phyloP scores from a whole-genome alignment of 92 coral and sea anemone genomes.

The Ricordea florida region DNA sequence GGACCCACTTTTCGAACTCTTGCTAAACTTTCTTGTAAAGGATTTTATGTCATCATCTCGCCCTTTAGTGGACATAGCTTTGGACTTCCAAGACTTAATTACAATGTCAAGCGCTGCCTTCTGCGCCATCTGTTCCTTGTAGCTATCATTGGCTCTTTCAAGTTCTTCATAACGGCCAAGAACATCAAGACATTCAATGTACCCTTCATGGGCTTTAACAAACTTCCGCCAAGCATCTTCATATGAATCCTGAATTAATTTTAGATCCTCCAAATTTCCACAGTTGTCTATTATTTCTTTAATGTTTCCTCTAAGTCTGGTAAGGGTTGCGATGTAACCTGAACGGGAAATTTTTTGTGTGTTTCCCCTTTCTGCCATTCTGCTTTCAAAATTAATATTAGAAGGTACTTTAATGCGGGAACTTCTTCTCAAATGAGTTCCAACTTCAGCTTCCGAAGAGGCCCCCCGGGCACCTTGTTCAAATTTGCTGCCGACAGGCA shows the following conservation, averaged over 20 bases:
- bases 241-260: neutral
- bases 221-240: slow-evolving; percentile 26
- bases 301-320: neutral
- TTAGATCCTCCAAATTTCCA: slow-evolving; percentile 3
- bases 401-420: neutral
- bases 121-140: slow-evolving; percentile 26
- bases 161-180: neutral
- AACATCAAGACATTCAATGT: neutral
- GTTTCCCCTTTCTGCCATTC: neutral
- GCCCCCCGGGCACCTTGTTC: neutral
- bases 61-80: neutral
- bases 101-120: slow-evolving; percentile 9
- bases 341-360: neutral
- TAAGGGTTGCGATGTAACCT: slow-evolving; percentile 3
- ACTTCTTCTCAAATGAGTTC: neutral
- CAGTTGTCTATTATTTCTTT: neutral
- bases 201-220: slow-evolving; percentile 21
- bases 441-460: neutral
- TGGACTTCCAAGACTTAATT: slow-evolving; percentile 2
- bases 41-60: neutral
- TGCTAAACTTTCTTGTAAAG: neutral
- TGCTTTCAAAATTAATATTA: neutral
- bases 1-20: neutral
- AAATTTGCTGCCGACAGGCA: neutral
- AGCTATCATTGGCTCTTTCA: neutral